Evolutionary conservation across 2,113 vertebrate genomes (phyloP).

Genomic region (Arizona elegans): DNA sequence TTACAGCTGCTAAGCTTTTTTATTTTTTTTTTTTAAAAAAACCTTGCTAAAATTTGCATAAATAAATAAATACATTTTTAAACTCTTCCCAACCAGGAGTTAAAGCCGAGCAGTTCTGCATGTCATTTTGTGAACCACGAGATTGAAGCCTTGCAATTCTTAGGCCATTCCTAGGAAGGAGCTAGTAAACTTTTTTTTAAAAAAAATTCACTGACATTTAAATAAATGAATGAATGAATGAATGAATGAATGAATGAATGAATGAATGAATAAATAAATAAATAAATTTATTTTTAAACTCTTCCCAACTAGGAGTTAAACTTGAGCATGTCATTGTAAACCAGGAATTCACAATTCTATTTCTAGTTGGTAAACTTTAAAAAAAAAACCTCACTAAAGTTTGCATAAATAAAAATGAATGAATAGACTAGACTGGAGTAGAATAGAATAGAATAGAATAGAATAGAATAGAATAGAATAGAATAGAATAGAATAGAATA

Average conservation of each 20-base stretch:
- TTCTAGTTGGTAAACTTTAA: no score
- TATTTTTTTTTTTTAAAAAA: not conserved
- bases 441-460: no score
- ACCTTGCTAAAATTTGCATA: not conserved
- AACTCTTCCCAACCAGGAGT: not conserved
- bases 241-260: not conserved
- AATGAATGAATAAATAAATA: not conserved
- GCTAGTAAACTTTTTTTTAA: no score
- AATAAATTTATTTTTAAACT: not conserved
- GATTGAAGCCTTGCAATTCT: not conserved
- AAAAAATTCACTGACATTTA: not conserved
- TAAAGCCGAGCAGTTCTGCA: not conserved
- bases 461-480: no score
- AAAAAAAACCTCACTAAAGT: no score
- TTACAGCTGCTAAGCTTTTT: not conserved
- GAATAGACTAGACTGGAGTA: no score
- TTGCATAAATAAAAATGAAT: no score
- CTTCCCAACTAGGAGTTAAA: not conserved
- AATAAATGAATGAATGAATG: not conserved
- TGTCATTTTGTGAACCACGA: not conserved
- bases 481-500: no score
- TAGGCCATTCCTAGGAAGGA: not conserved
- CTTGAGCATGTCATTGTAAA: not conserved
- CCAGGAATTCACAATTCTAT: not conserved
- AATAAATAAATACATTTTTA: not conserved